These are phyloP conservation scores for Pheosia tremula DNA, from an alignment of 2,888 invertebrate genomes.

Conservation along the genomic window DNA sequence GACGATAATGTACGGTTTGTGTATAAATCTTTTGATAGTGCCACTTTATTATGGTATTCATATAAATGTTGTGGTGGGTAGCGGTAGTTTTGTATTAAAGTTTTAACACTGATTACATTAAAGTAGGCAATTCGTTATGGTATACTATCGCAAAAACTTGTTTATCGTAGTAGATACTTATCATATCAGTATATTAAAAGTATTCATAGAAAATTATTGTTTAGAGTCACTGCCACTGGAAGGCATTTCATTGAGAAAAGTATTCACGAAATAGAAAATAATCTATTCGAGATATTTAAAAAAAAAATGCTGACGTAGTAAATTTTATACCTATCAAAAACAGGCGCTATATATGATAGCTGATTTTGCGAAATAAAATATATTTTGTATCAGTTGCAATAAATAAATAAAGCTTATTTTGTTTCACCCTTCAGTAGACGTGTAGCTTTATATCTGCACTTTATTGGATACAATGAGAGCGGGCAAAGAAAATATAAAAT, in stretches of 20 bases:
- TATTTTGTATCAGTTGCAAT: slow-evolving; percentile 1
- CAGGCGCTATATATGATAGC: background rate
- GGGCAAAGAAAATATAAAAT: slow-evolving; percentile 27
- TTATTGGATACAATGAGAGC: slow-evolving; percentile 16
- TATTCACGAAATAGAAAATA: no score
- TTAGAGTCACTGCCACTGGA: no score
- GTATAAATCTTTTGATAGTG: slow-evolving; percentile 3
- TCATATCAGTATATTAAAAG: no score
- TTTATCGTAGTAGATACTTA: no score
- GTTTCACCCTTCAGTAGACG: background rate
- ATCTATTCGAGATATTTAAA: background rate
- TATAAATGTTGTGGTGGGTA: background rate
- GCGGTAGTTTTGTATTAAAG: background rate
- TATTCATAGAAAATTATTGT: no score
- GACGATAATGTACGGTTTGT: background rate
- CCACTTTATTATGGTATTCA: background rate
- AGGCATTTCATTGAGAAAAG: no score
- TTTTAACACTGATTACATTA: no score
- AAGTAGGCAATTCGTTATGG: no score
- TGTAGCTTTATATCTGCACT: slow-evolving; percentile 18
- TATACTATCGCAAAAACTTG: no score
- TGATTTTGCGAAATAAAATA: background rate
- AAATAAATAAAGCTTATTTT: slow-evolving; percentile 4
- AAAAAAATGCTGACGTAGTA: background rate
- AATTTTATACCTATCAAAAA: background rate